Conservation (phyloP, 2,797 vertebrate genomes). For the Gambusia yucatana region DNA sequence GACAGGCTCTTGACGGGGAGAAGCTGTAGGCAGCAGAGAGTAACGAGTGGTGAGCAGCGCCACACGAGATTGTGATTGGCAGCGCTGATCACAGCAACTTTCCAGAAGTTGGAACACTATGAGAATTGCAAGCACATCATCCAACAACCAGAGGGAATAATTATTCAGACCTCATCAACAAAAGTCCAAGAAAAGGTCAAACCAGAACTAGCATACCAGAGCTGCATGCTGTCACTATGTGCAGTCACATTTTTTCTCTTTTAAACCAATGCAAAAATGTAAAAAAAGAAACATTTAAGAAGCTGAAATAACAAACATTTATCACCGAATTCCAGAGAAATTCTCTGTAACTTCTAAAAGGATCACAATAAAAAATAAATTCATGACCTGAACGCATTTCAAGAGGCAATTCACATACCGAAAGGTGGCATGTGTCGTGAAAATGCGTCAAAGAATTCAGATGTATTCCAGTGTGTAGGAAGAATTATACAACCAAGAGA, state of each 20-base stretch:
- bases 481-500: slow-evolving; percentile 9
- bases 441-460: background rate
- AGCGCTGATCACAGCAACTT: too few species aligned
- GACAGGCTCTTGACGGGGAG: too few species aligned
- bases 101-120: too few species aligned
- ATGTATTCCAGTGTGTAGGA: background rate
- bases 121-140: too few species aligned
- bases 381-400: background rate
- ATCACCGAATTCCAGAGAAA: background rate
- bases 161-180: background rate
- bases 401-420: background rate
- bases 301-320: background rate
- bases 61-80: too few species aligned
- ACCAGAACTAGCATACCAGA: background rate
- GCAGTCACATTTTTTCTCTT: background rate
- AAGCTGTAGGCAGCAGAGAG: too few species aligned
- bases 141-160: too few species aligned
- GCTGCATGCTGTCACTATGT: background rate
- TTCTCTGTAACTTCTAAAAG: background rate
- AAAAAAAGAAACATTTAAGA: background rate
- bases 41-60: too few species aligned
- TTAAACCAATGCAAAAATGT: background rate
- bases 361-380: background rate
- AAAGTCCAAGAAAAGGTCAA: background rate
- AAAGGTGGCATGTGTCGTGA: background rate